Conservation (phyloP, 2,797 vertebrate genomes). For the Hyperoplus immaculatus region DNA sequence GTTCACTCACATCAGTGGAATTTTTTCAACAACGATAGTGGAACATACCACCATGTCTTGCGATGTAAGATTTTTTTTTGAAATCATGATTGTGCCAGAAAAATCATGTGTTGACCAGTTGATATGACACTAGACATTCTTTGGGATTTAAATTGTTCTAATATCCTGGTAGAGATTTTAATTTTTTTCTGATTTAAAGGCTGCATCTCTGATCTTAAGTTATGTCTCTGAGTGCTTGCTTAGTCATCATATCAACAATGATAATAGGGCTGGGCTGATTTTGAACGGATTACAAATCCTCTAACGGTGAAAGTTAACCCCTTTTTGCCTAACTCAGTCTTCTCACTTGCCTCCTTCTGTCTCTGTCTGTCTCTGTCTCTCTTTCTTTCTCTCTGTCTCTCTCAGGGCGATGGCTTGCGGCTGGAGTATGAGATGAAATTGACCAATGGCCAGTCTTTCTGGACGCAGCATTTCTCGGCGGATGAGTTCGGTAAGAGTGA, state of each 20-base stretch:
- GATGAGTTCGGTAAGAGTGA: constrained; percentile 92
- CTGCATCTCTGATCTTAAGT: background rate
- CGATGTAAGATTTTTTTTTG: background rate
- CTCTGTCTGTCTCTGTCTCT: background rate
- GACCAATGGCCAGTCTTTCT: constrained; percentile 96
- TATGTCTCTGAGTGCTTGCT: constrained; percentile 1
- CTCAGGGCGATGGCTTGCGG: constrained; percentile 91
- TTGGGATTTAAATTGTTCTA: background rate
- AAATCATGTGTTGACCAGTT: background rate
- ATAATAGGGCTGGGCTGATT: background rate
- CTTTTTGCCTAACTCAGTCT: constrained; percentile 17
- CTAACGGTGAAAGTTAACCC: constrained; percentile 8
- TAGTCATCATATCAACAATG: constrained; percentile 5
- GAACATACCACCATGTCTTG: too few species aligned
- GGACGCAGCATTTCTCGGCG: constrained; percentile 95
- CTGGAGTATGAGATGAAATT: constrained; percentile 95
- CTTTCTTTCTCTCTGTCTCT: background rate
- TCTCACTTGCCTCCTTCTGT: constrained; percentile 15
- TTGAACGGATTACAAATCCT: constrained; percentile 34
- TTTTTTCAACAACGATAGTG: too few species aligned
- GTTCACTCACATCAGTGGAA: constrained; percentile 4
- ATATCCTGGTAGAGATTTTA: background rate
- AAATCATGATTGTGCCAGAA: background rate
- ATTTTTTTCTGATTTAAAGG: background rate
- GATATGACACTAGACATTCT: background rate